These are phyloP conservation scores for Boleophthalmus pectinirostris DNA, from an alignment of 2,113 vertebrate genomes.

Conservation along the genomic window DNA sequence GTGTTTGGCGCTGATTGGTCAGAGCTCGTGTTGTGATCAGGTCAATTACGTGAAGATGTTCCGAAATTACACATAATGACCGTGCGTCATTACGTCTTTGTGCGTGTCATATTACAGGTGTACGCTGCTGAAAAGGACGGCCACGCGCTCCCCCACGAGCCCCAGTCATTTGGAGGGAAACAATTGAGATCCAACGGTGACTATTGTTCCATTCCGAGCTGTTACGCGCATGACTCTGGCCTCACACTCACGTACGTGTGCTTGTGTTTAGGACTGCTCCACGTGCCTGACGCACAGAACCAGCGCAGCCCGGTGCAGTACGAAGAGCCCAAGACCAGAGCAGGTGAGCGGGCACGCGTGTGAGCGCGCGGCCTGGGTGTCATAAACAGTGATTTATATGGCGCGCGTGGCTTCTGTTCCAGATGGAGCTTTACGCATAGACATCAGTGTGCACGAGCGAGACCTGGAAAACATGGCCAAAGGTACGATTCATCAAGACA, in stretches of 20 bases:
- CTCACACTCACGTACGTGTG: background rate
- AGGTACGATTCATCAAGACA: slow-evolving; percentile 76
- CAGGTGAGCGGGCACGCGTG: slow-evolving; percentile 63
- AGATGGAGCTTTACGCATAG: slow-evolving; percentile 82
- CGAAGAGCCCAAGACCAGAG: slow-evolving; percentile 86
- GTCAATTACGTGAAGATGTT: slow-evolving; percentile 44
- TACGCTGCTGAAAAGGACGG: slow-evolving; percentile 82
- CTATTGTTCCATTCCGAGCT: slow-evolving; percentile 1
- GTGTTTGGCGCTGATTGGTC: background rate
- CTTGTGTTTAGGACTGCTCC: slow-evolving; percentile 48
- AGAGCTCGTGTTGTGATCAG: background rate
- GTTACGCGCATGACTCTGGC: background rate
- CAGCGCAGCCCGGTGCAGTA: slow-evolving; percentile 81
- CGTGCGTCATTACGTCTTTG: slow-evolving; percentile 49
- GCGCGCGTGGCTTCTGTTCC: slow-evolving; percentile 19
- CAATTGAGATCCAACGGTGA: slow-evolving; percentile 87
- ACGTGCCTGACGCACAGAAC: slow-evolving; percentile 81
- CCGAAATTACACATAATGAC: slow-evolving; percentile 69
- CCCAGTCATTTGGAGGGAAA: slow-evolving; percentile 70
- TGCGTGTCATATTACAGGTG: slow-evolving; percentile 78
- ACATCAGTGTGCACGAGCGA: slow-evolving; percentile 85
- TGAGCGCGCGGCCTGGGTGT: too few species aligned
- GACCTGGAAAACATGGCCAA: slow-evolving; percentile 94
- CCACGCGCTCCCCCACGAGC: slow-evolving; percentile 67
- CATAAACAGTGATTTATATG: background rate